phyloP scores from a whole-genome alignment of 2,113 vertebrate species.

The Tichodroma muraria region DNA sequence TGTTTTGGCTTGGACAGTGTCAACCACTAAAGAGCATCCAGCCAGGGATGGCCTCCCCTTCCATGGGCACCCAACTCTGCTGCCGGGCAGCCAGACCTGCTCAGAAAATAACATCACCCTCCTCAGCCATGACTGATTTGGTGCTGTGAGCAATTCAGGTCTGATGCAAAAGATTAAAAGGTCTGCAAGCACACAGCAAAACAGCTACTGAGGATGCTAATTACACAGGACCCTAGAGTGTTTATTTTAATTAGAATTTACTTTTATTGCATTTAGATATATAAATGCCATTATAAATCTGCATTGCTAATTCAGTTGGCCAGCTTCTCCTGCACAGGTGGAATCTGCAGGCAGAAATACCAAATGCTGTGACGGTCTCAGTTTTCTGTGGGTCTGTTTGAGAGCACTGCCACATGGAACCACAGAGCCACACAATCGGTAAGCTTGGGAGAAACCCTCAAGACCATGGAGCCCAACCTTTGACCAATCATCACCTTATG shows the following conservation, averaged over 20 bases:
- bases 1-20: neutral
- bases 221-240: neutral
- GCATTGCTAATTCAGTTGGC: neutral
- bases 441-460: neutral
- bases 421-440: neutral
- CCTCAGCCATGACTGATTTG: neutral
- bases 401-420: neutral
- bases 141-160: neutral
- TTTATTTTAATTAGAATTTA: conserved; percentile 28
- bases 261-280: conserved; percentile 14
- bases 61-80: neutral
- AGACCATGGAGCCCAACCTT: neutral
- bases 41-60: neutral
- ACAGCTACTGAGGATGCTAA: neutral
- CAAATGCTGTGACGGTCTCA: neutral
- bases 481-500: neutral
- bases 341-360: neutral
- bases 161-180: neutral
- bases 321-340: neutral
- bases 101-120: neutral
- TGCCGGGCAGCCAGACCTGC: neutral
- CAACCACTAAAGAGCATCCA: neutral
- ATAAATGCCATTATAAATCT: neutral
- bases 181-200: conserved; percentile 4
- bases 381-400: neutral